phyloP scores from a whole-genome alignment of 2,888 invertebrate species.

The Pristionchus exspectatus region DNA sequence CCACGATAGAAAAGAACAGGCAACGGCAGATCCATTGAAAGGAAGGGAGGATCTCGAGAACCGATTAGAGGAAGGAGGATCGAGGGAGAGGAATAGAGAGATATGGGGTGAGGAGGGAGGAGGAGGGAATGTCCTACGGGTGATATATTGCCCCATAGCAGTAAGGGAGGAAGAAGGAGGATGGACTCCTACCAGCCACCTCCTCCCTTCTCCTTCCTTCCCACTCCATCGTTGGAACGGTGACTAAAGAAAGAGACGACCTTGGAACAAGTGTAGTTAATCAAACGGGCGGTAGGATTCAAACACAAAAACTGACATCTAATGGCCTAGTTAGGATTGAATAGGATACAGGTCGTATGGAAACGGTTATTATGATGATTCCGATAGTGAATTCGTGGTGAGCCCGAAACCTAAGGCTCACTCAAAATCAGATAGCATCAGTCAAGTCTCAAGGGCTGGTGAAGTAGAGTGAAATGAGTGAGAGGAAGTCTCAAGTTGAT shows the following conservation, averaged over 20 bases:
- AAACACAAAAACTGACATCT: not conserved
- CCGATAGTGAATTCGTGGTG: not conserved
- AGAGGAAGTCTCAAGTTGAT: slow-evolving; percentile 3
- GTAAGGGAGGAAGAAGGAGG: not conserved
- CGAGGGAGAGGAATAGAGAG: slow-evolving; percentile 1
- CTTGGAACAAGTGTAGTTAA: slow-evolving; percentile 47
- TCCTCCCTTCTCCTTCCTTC: not conserved
- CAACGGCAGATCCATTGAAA: not conserved
- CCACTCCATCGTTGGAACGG: not conserved
- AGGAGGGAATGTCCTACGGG: slow-evolving; percentile 6
- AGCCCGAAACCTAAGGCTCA: not conserved
- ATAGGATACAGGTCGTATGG: not conserved
- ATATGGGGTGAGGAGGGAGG: not conserved
- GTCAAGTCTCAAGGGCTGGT: not conserved
- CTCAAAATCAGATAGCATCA: not conserved
- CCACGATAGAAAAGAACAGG: not conserved
- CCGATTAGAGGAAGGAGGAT: slow-evolving; percentile 27
- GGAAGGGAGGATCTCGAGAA: slow-evolving; percentile 29
- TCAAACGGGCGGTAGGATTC: slow-evolving; percentile 14
- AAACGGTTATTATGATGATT: not conserved
- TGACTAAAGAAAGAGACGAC: slow-evolving; percentile 31
- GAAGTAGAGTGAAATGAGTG: not conserved
- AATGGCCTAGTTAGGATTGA: slow-evolving; percentile 17
- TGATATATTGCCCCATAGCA: not conserved
- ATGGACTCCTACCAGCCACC: slow-evolving; percentile 8